Evolutionary conservation across 2,888 invertebrate species (phyloP).

Genomic region (Ochlodes sylvanus): DNA sequence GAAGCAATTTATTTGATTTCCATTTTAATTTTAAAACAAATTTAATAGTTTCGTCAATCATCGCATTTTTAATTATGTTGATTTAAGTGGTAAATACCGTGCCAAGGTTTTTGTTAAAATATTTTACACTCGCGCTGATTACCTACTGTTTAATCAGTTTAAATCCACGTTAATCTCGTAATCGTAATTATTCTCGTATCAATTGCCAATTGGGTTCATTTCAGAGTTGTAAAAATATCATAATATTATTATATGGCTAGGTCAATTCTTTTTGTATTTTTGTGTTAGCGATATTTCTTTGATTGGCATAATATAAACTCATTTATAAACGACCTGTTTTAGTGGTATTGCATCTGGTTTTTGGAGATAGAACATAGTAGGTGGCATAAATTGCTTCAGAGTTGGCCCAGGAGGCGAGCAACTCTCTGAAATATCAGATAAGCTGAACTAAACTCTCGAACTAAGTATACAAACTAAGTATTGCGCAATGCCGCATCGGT

Average conservation of each 20-base stretch:
- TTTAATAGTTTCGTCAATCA: not conserved
- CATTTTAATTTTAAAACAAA: not conserved
- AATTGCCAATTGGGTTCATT: no score
- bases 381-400: not conserved
- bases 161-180: not conserved
- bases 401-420: not conserved
- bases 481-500: conserved; percentile 20
- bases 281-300: no score
- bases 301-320: no score
- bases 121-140: not conserved
- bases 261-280: no score
- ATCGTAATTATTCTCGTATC: no score
- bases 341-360: no score
- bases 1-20: no score
- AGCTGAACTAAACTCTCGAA: not conserved
- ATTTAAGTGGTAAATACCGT: not conserved
- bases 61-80: not conserved
- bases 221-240: no score
- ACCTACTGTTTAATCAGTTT: not conserved
- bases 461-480: conserved; percentile 3
- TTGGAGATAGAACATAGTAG: not conserved
- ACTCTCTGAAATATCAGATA: not conserved
- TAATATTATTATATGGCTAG: no score
- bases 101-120: conserved; percentile 2
- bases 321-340: no score